Evolutionary conservation across 2,113 vertebrate species (phyloP).

Genomic region (Rhinogobius similis): DNA sequence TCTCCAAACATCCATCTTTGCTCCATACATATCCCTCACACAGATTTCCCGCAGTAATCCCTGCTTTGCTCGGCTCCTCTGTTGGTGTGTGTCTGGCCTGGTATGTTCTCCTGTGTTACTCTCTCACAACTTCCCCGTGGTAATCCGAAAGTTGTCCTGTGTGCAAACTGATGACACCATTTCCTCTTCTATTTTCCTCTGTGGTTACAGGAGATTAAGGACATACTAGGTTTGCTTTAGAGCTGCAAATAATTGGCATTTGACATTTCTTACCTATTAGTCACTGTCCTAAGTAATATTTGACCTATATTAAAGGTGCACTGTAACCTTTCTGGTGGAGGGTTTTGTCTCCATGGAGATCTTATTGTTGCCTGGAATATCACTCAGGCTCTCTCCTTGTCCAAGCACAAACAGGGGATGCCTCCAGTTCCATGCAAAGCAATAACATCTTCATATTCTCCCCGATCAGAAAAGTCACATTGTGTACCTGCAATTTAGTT

Average conservation of each 20-base stretch:
- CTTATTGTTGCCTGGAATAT: not conserved
- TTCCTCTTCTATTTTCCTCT: conserved; percentile 33
- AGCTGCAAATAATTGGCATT: conserved; percentile 28
- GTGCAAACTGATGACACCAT: conserved; percentile 63
- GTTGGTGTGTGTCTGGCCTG: conserved; percentile 42
- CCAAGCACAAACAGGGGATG: too few relatives aligned
- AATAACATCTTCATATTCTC: not conserved
- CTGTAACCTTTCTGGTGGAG: too few relatives aligned
- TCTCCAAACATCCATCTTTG: conserved; percentile 49
- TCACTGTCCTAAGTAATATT: not conserved
- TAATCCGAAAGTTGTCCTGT: conserved; percentile 47
- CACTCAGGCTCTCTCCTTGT: not conserved
- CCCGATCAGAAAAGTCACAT: not conserved
- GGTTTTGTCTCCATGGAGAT: not conserved
- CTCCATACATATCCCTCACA: conserved; percentile 47
- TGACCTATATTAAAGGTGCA: not conserved
- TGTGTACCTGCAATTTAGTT: not conserved
- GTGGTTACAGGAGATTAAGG: conserved; percentile 12
- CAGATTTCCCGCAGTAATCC: conserved; percentile 60
- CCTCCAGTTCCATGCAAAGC: not conserved
- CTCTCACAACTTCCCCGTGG: conserved; percentile 22
- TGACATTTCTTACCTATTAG: conserved; percentile 3
- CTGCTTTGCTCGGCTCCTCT: conserved; percentile 38
- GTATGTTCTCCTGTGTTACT: conserved; percentile 18
- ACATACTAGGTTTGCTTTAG: conserved; percentile 17